phyloP scores from a whole-genome alignment of 2,888 invertebrate species.

The Chrysomela aeneicollis region DNA sequence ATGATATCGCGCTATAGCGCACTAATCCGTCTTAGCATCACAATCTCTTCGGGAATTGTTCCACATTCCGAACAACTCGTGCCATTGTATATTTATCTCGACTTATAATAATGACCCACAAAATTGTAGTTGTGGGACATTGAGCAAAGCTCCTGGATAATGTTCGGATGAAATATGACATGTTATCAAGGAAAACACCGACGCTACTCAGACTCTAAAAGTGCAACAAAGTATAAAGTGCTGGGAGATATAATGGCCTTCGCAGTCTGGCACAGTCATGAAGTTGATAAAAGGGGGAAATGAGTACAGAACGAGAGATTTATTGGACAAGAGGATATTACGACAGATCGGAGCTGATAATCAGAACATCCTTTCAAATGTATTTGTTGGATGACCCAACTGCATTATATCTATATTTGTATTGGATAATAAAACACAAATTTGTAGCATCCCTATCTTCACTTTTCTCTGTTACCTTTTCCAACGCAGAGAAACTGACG shows the following conservation, averaged over 20 bases:
- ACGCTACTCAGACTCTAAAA: slow-evolving; percentile 8
- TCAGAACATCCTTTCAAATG: too few species aligned
- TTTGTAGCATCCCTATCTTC: too few species aligned
- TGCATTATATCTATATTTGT: too few species aligned
- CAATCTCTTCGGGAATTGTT: too few species aligned
- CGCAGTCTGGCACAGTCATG: slow-evolving; percentile 11
- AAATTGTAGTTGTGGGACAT: slow-evolving; percentile 1
- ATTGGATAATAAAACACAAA: too few species aligned
- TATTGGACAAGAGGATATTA: not conserved
- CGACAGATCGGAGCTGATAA: not conserved
- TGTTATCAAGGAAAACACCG: slow-evolving; percentile 15
- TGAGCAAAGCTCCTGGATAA: slow-evolving; percentile 18
- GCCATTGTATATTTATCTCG: not conserved
- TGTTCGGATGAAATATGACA: slow-evolving; percentile 23
- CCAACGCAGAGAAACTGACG: too few species aligned
- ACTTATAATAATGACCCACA: not conserved
- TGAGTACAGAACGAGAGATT: slow-evolving; percentile 6
- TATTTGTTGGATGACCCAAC: too few species aligned
- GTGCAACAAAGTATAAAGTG: slow-evolving; percentile 19
- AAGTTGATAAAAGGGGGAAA: slow-evolving; percentile 12
- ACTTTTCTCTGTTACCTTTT: too few species aligned
- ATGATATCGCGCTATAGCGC: too few species aligned
- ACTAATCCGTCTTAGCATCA: too few species aligned
- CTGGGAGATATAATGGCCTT: slow-evolving; percentile 13
- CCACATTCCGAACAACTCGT: not conserved